Conservation (phyloP, 2,888 invertebrate species). For the Drosophila multiciliata region DNA sequence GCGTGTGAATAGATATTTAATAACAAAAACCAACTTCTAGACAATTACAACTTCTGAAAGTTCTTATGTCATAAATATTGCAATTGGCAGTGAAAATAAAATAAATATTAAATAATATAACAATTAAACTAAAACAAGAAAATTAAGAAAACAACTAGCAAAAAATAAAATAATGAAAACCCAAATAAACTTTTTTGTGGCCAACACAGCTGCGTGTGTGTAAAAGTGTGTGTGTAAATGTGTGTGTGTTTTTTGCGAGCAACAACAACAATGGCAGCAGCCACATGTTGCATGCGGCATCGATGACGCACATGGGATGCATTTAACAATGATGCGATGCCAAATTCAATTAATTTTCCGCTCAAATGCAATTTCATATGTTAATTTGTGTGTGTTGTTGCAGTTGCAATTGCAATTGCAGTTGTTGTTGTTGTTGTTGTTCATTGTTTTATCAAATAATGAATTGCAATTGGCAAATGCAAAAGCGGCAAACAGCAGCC, state of each 20-base stretch:
- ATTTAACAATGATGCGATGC: slow-evolving; percentile 63
- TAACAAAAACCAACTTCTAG: neutral
- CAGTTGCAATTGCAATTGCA: slow-evolving; percentile 11
- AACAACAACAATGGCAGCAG: slow-evolving; percentile 1
- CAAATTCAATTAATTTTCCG: slow-evolving; percentile 77
- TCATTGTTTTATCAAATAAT: slow-evolving; percentile 37
- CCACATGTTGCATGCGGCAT: slow-evolving; percentile 70
- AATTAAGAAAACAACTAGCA: neutral
- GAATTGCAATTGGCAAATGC: slow-evolving; percentile 29
- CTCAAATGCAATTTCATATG: slow-evolving; percentile 78
- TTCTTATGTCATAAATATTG: neutral
- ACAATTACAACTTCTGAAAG: neutral
- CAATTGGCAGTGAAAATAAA: neutral
- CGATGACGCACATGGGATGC: slow-evolving; percentile 56
- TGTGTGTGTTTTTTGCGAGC: neutral
- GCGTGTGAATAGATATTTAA: neutral
- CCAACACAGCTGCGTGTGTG: neutral
- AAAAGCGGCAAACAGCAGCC: slow-evolving; percentile 37
- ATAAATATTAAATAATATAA: neutral
- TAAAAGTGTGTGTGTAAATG: neutral
- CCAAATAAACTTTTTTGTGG: neutral
- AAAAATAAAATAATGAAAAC: neutral
- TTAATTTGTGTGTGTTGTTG: slow-evolving; percentile 57
- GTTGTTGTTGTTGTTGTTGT: slow-evolving; percentile 3
- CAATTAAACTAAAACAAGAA: neutral